A percentile compares a stretch with the other conserved stretches of the same genome.
Evolutionary conservation across 1,140 invertebrate species (phyloP).

Genomic region (Drosophila albomicans): DNA sequence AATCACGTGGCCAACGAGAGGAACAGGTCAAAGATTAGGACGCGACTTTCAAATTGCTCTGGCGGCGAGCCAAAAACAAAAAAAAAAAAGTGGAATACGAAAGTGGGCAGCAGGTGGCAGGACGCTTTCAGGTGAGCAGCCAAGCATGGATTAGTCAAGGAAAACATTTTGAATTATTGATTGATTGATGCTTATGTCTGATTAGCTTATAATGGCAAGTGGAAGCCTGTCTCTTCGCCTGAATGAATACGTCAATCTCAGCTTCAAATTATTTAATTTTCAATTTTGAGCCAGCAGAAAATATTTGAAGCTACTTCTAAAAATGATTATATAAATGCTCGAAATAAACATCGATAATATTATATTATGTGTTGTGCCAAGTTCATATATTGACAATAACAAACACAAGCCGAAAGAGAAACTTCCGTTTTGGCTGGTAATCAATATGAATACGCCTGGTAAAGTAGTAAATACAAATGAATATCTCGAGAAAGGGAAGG

Average conservation of each 20-base stretch:
- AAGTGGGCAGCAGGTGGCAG: neutral
- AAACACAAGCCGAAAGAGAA: neutral
- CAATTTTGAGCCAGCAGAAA: too few relatives aligned
- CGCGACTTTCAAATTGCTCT: conserved; percentile 69
- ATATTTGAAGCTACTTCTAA: too few relatives aligned
- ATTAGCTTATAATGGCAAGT: conserved; percentile 1
- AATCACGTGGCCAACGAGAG: conserved; percentile 65
- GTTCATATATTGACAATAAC: neutral
- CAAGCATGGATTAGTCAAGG: neutral
- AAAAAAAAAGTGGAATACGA: neutral
- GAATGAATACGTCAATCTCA: too few relatives aligned
- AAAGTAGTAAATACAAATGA: neutral
- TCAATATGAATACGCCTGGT: neutral
- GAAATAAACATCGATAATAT: neutral
- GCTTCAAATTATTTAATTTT: too few relatives aligned
- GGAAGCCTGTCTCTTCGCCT: neutral
- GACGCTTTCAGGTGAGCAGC: conserved; percentile 6
- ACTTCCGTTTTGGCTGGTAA: neutral
- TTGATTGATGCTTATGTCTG: conserved; percentile 57
- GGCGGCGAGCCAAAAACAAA: conserved; percentile 32
- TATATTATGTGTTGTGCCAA: neutral
- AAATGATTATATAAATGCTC: too few relatives aligned
- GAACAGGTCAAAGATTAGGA: conserved; percentile 67
- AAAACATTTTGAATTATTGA: neutral
- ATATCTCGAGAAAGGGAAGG: conserved; percentile 1